Evolutionary conservation across 2,797 vertebrate genomes (phyloP), one percentile per base, ranked within the genome.

Genomic region (Cheirogaleus major): DNA sequence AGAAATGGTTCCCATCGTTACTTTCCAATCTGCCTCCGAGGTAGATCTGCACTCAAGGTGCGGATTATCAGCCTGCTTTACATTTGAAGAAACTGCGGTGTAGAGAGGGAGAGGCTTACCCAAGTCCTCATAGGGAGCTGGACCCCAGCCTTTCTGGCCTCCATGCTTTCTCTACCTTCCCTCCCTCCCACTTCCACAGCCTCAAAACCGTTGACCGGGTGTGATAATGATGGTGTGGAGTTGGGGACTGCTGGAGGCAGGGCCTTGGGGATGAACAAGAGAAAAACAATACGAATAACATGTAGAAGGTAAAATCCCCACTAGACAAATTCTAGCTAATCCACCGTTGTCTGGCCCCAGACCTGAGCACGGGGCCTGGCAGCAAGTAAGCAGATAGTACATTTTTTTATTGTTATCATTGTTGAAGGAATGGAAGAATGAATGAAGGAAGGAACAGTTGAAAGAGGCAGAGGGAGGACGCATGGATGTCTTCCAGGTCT

Each of bases 241-340:
- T n/a, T 50, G 22, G 52, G 20, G 23, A 92, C 61, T 55, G 48
- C 70, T 57, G n/a, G 55, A 86, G 70, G 15, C 41, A 38, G 63
- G 45, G n/a, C 30, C 73, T 52, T 89, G 61, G 18, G 20, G 45
- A 52, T 48, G 10, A 20, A 41, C 48, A 78, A 17, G 76, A 92
- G 63, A 25, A 79, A 97, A 81, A n/a, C 61, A n/a, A 43, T 48
- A 38, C 27, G 67, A 93, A 79, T 15, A 83, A 55, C 25, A 3
- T 45, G n/a, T 15, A 73, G 70, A 92, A 95, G 96, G 70, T 80
- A 50, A 90, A 93, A 93, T 63, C 63, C 11, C 80, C 65, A n/a
- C 32, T 61, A 32, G n/a, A 61, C 57, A 43, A 30, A 45, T 82
- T 45, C 87, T 76, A 57, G 25, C 63, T 69, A 11, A 50, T 52